Base-by-base conservation (phyloP, 1,140 invertebrate species). In the Bilobella aurantiaca region DNA sequence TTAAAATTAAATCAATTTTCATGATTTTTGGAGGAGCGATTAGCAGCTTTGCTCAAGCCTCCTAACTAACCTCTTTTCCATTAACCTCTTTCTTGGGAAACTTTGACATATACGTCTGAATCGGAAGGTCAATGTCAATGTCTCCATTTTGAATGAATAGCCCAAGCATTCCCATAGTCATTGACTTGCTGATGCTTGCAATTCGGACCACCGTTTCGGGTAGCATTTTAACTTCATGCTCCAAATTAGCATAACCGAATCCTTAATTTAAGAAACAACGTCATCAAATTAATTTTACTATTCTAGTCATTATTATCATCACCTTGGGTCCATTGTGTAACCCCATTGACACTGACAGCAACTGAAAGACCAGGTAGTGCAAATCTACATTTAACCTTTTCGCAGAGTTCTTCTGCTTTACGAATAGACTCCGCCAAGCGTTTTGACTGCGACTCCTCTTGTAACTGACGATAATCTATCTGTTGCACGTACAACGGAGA, bases 131-230 rank as follows among this genome's bases (percentile, higher is more conserved):
- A 23, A 86, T 73, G 73, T 85, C 81, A 37, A 86, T 70, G 68
- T 79, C 78, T 2, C 80, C 81, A 58, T 78, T 75, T 71, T 86
- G 82, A 74, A 78, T 76, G 3, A 84, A 71, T 73, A 79, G 80
- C 25, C 79, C 85, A 62, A 83, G 77, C 28, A 77, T 75, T 21
- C 78, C 75, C 75, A 82, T 81, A 18, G 84, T 84, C 42, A 86
- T 79, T 12, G 49, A 81, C 72, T 86, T 86, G 69, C 82, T 83
- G 61, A 86, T 85, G 69, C 82, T 84, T 32, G 84, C 84, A 66
- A 86, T 85, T 63, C 85, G 75, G 77, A 86, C 81, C 0, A 85
- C 79, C 2, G 81, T 81, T 16, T 81, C 72, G n/a, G 76, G 65
- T 28, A 72, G 74, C 73, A 82, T 83, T 16, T 71, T 73, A 3